These are phyloP conservation scores for Chinchilla lanigera DNA, from an alignment of 2,113 vertebrate species.

Conservation along the genomic window DNA sequence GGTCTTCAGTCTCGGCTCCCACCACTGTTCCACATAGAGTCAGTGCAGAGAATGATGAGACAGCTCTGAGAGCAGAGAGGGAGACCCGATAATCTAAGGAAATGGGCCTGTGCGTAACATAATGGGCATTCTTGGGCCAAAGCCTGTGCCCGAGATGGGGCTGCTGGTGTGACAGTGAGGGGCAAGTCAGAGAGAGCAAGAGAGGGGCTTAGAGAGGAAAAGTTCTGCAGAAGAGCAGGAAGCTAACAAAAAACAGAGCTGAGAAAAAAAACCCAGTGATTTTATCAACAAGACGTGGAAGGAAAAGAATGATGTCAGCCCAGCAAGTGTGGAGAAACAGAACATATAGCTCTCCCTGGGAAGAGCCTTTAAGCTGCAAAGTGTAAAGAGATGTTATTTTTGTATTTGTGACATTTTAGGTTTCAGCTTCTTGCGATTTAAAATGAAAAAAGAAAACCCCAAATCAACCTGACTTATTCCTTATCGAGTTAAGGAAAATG, in stretches of 20 bases:
- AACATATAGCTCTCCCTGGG: not conserved
- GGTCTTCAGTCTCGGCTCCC: not conserved
- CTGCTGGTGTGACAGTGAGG: not conserved
- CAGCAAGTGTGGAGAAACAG: conserved; percentile 34
- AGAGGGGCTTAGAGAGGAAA: not conserved
- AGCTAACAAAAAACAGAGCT: not conserved
- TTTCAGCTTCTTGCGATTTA: conserved; percentile 63
- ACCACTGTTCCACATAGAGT: not conserved
- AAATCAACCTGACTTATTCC: conserved; percentile 34
- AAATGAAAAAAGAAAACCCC: conserved; percentile 70
- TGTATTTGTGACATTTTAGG: conserved; percentile 76
- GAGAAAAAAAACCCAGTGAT: conserved; percentile 8
- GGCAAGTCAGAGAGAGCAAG: not conserved
- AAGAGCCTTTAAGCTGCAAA: conserved; percentile 58
- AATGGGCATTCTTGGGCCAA: not conserved
- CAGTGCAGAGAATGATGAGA: not conserved
- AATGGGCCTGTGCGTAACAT: not conserved
- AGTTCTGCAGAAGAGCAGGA: not conserved
- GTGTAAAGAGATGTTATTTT: conserved; percentile 79
- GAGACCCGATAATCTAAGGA: not conserved
- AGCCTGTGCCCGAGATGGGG: not conserved
- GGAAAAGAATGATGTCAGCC: conserved; percentile 39
- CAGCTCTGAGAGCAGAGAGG: not conserved
- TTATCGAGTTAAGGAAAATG: conserved; percentile 42
- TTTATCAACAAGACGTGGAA: not conserved